Percentiles rank a stretch among this genome's conserved stretches.
Conservation (phyloP, 2,797 vertebrate species). For the Crax fasciolata region DNA sequence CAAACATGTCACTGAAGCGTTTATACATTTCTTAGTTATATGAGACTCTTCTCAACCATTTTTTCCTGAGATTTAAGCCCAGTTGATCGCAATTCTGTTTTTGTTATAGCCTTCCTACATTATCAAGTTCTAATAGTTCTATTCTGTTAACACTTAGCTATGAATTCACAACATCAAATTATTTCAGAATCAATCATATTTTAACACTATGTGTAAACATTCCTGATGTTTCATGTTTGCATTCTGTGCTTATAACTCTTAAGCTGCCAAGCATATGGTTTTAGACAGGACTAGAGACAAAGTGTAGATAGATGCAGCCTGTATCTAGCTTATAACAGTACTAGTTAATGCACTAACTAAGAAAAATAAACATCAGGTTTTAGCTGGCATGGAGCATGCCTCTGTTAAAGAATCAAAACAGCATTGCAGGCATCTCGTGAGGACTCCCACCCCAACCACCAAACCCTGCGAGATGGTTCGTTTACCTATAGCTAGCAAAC, state of each 20-base stretch:
- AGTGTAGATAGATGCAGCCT: background rate
- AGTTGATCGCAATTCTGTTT: background rate
- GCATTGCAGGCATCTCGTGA: background rate
- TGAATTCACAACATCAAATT: background rate
- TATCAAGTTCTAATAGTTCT: slow-evolving; percentile 23
- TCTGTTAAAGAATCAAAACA: background rate
- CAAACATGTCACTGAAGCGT: background rate
- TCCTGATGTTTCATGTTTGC: slow-evolving; percentile 19
- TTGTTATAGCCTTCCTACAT: slow-evolving; percentile 10
- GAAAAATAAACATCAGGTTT: background rate
- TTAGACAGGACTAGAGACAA: background rate
- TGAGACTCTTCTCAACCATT: background rate
- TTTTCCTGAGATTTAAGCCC: background rate
- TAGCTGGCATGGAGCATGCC: background rate
- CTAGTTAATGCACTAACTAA: background rate
- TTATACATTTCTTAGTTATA: background rate
- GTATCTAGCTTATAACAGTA: background rate
- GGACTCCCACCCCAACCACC: background rate
- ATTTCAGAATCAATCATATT: slow-evolving; percentile 34
- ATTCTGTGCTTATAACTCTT: background rate
- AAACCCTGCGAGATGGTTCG: background rate
- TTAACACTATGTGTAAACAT: background rate
- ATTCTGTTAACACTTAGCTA: slow-evolving; percentile 35
- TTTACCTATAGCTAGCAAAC: fast-evolving
- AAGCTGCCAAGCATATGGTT: background rate